phyloP scores from a whole-genome alignment of 37 sponge, comb jelly and placozoan species.

The Aphrocallistes beatrix region DNA sequence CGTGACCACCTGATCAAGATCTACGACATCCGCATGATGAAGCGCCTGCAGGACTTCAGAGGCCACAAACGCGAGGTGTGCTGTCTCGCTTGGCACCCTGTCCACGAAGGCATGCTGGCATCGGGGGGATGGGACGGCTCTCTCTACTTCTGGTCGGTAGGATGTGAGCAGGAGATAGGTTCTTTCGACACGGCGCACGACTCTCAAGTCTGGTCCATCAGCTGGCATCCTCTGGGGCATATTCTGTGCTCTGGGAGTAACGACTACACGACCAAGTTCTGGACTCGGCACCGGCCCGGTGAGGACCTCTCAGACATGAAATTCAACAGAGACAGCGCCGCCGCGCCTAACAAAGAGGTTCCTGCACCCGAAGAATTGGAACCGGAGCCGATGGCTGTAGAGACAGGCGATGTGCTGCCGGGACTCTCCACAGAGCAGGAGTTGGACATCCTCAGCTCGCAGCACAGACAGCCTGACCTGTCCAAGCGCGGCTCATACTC shows the following conservation, averaged over 20 bases:
- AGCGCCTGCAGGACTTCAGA: slow-evolving; percentile 66
- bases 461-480: not conserved
- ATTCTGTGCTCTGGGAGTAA: slow-evolving; percentile 77
- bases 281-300: slow-evolving; percentile 85
- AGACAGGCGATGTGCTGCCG: not conserved
- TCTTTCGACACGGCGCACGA: slow-evolving; percentile 91
- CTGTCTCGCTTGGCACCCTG: slow-evolving; percentile 90
- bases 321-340: slow-evolving; percentile 34
- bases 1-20: slow-evolving; percentile 83
- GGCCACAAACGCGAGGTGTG: slow-evolving; percentile 91
- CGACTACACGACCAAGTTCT: slow-evolving; percentile 92
- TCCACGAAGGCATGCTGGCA: slow-evolving; percentile 78
- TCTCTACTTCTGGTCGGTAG: slow-evolving; percentile 82
- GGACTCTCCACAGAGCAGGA: slow-evolving; percentile 7
- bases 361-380: not conserved
- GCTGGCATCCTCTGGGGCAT: slow-evolving; percentile 97
- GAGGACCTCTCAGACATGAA: slow-evolving; percentile 55
- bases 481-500: not conserved
- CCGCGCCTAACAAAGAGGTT: not conserved
- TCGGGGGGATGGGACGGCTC: slow-evolving; percentile 90
- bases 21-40: slow-evolving; percentile 89
- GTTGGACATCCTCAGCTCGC: slow-evolving; percentile 1
- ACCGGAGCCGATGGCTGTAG: not conserved
- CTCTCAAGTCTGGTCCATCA: slow-evolving; percentile 61
- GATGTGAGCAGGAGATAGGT: slow-evolving; percentile 79